Evolutionary conservation across 2,797 vertebrate species (phyloP), one percentile per base, ranked within the genome.

Genomic region (Aplochiton taeniatus): DNA sequence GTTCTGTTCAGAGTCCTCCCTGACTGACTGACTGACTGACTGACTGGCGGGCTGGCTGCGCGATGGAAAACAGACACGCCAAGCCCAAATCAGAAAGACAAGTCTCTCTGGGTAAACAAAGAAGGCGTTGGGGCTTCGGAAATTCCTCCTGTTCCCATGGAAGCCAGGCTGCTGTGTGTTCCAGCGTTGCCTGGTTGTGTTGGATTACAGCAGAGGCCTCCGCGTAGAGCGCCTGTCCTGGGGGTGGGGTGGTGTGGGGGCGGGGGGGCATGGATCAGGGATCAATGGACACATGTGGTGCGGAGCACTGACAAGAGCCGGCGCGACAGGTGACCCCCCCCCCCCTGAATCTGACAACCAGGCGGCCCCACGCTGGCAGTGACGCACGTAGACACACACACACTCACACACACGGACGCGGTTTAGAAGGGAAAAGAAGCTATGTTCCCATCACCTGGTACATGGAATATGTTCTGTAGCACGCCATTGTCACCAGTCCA

Each of bases 221-320:
- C 46, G 50, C 58, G 63, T 4, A 65, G 49, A 51, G 42, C 19
- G 14, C 17, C 20, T 42, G 63, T 72, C 77, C 76, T 63, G 61
- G 58, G 65, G 68, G 71, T 52, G 53, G 13, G 63, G 63, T 74
- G 77, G n/a, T n/a, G n/a, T n/a, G n/a, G n/a, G n/a, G n/a, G n/a
- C n/a, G n/a, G n/a, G n/a, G n/a, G n/a, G n/a, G n/a, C n/a, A n/a
- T n/a, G n/a, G n/a, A n/a, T n/a, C 64, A 63, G 46, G 63, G 70
- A 82, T 80, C 74, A 44, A 83, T 83, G 68, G 48, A 51, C 60
- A 46, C 60, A 82, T 68, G 65, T 43, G 49, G 61, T 70, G 45
- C 42, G 45, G 44, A 42, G 5, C 58, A 50, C 47, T n/a, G 57
- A 69, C 46, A 59, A 52, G 42, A 50, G 61, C 14, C 54, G 31